Evolutionary conservation across 1,140 invertebrate genomes (phyloP), one percentile per base, ranked within the genome.

Genomic region (Archivesica marissinica): DNA sequence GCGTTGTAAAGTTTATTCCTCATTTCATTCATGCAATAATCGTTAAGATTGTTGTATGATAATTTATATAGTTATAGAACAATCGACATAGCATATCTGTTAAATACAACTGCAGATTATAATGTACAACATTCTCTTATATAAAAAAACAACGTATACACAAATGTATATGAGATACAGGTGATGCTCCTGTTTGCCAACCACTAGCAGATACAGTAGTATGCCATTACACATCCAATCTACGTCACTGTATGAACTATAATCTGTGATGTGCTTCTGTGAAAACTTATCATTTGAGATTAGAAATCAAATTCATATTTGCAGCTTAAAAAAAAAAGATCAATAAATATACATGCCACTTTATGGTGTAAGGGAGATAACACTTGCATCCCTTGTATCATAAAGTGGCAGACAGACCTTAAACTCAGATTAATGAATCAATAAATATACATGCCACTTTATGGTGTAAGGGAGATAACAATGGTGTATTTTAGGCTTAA

Each of bases 11-110:
- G 41, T 72, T 68, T 72, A 72, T 72, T 72, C 68, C 50, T 72
- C 68, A 72, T 72, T 72, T 72, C 50, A 72, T 72, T 72, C 68
- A 72, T 47, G 68, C 68, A 72, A 72, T 72, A 72, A 72, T 72
- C 68, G 50, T 47, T 25, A 25, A 13, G 68, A 72, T 33, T 72
- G 41, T 72, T 72, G 68, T 44, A 72, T 72, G 68, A 72, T 72
- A 72, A 72, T 72, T 72, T n/a, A n/a, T n/a, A n/a, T n/a, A n/a
- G 41, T 28, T 72, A 72, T 72, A 72, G 68, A 72, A 72, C 50
- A 72, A 52, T 72, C 41, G 68, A 72, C 68, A 72, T 72, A 72
- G 68, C 68, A n/a, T n/a, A 72, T 47, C 30, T 64, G 28, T 41
- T 72, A 72, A 47, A 72, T 72, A 72, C 50, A 72, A 47, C 39